These are phyloP conservation scores for Phocoena phocoena DNA, from an alignment of 2,113 vertebrate genomes.

Conservation along the genomic window DNA sequence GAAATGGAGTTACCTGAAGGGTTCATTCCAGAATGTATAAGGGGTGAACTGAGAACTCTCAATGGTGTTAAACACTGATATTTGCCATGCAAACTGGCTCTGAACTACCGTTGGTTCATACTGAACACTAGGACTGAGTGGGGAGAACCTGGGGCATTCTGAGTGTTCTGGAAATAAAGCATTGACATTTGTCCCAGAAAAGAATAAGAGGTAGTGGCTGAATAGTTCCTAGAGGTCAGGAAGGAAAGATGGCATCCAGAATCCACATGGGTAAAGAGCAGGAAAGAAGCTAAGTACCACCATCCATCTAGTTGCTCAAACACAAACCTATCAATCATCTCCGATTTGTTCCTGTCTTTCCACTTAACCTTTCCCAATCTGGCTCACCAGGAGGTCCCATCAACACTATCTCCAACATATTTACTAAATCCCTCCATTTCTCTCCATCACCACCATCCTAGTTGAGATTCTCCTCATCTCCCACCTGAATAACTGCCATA, in stretches of 20 bases:
- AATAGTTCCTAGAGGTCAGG: neutral
- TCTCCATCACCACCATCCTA: neutral
- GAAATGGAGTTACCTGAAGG: neutral
- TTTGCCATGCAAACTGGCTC: neutral
- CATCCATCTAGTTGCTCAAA: neutral
- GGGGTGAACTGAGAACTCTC: neutral
- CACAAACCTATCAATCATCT: neutral
- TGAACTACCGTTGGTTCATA: conserved; percentile 25
- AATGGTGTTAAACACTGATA: neutral
- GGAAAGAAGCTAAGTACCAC: neutral
- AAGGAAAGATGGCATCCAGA: neutral
- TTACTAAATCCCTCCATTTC: neutral
- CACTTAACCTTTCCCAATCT: neutral
- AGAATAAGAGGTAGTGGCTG: neutral
- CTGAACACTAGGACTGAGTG: neutral
- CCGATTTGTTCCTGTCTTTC: neutral
- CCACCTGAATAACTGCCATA: neutral
- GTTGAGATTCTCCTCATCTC: neutral
- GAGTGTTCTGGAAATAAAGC: neutral
- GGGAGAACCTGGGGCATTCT: neutral
- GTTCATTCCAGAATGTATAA: neutral
- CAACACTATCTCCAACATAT: neutral
- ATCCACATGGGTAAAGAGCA: neutral
- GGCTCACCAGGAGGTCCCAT: neutral
- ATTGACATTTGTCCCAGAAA: neutral